These are phyloP conservation scores for Tipula unca DNA, from an alignment of 2,888 invertebrate genomes.

Conservation along the genomic window DNA sequence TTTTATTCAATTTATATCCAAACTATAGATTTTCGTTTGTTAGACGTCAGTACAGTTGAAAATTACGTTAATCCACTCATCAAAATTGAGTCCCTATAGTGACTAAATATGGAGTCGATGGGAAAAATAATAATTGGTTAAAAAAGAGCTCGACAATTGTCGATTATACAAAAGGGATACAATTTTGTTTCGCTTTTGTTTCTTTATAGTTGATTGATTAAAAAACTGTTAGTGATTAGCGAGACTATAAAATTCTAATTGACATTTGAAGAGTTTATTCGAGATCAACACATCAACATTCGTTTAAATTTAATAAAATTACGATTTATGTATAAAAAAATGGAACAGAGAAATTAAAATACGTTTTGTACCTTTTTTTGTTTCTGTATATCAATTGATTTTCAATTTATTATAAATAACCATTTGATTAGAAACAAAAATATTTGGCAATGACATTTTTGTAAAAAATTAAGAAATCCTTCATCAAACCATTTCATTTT, in stretches of 20 bases:
- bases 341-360: not conserved
- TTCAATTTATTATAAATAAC: not conserved
- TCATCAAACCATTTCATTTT: not conserved
- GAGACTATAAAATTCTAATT: too few relatives aligned
- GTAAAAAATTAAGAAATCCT: not conserved
- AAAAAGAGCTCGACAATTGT: too few relatives aligned
- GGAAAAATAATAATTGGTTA: not conserved
- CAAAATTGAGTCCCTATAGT: not conserved
- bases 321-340: not conserved
- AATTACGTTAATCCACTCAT: not conserved
- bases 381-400: not conserved
- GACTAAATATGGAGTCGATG: not conserved
- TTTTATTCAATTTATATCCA: not conserved
- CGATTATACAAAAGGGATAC: too few relatives aligned
- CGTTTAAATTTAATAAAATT: too few relatives aligned
- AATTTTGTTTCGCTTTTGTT: too few relatives aligned
- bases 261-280: too few relatives aligned
- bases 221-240: too few relatives aligned
- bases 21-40: too few relatives aligned
- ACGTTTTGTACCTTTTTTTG: not conserved
- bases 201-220: too few relatives aligned
- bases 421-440: slow-evolving; percentile 2
- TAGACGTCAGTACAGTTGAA: not conserved
- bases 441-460: not conserved
- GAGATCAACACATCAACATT: too few relatives aligned